Evolutionary conservation across 2,888 invertebrate species (phyloP).

Genomic region (Ctenicera cuprea): DNA sequence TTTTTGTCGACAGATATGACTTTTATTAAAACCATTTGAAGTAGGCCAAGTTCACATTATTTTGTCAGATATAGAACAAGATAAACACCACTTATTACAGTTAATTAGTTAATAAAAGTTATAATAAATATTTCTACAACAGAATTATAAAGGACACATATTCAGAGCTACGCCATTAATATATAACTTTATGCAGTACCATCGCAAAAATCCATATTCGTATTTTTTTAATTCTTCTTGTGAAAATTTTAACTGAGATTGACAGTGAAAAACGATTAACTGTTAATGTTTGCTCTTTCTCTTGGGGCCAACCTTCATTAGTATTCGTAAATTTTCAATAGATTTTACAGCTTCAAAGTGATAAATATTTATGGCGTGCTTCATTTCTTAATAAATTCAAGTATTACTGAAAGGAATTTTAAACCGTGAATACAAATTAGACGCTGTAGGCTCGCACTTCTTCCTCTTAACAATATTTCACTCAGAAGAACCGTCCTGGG

Average conservation of each 20-base stretch:
- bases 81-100: no score
- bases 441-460: slow-evolving; percentile 3
- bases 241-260: neutral
- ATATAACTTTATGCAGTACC: no score
- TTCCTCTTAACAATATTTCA: slow-evolving; percentile 8
- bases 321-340: slow-evolving; percentile 36
- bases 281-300: neutral
- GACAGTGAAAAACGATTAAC: slow-evolving; percentile 21
- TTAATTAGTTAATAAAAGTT: no score
- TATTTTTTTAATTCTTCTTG: no score
- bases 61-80: neutral
- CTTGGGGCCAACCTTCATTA: slow-evolving; percentile 21
- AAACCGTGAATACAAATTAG: slow-evolving; percentile 25
- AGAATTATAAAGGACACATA: no score
- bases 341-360: slow-evolving; percentile 19
- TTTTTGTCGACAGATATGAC: no score
- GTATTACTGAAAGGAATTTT: slow-evolving; percentile 24
- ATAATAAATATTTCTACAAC: no score
- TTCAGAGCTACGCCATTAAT: no score
- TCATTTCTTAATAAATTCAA: slow-evolving; percentile 37
- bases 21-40: no score
- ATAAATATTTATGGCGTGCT: slow-evolving; percentile 37
- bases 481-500: slow-evolving; percentile 8
- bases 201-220: no score
- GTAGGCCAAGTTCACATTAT: no score